Evolutionary conservation across 2,797 vertebrate species (phyloP), one percentile per base, ranked within the genome.

Genomic region (Hippoglossus hippoglossus): DNA sequence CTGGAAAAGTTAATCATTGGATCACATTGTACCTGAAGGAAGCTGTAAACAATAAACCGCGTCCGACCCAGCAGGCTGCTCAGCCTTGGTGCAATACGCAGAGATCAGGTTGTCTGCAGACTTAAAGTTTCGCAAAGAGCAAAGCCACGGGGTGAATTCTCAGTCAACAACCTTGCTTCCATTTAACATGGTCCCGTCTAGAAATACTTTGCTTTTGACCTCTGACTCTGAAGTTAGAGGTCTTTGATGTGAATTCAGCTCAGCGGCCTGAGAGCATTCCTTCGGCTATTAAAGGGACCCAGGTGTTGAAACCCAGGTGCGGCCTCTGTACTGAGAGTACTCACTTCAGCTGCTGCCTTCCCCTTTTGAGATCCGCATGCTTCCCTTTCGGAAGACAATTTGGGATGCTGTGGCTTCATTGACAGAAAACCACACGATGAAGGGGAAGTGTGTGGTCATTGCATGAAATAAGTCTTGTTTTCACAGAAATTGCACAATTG

Each of bases 1-100:
- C 57, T 41, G 54, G 2, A 51, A 7, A 65, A 63, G 84, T 87
- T 66, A 89, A 82, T 84, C 36, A 88, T 79, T 76, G 66, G 25
- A 54, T 63, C 51, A 2, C 18, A 12, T 41, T 46, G 39, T 53
- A 64, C 50, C 71, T 67, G 44, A 41, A n/a, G 21, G 13, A 26
- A 44, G 51, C 4, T 36, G 12, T 25, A 10, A 80, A 53, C 41
- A 11, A 2, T 34, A 0, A 55, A 28, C 6, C 1, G 22, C 24
- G 53, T 61, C 41, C 19, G 53, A 39, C 75, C 31, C 60, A 64
- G 75, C 79, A 77, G 75, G 64, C 22, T 28, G 66, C 61, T 80
- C 36, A 64, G 52, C 28, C 63, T 24, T 12, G 16, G 58, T 64
- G 71, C 62, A 78, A 83, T 75, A 52, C 39, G 24, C 56, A 71